A percentile compares a stretch with the other conserved stretches of the same genome.
phyloP scores from a whole-genome alignment of 35 echinoderm and acorn worm species.

The Patiria miniata region DNA sequence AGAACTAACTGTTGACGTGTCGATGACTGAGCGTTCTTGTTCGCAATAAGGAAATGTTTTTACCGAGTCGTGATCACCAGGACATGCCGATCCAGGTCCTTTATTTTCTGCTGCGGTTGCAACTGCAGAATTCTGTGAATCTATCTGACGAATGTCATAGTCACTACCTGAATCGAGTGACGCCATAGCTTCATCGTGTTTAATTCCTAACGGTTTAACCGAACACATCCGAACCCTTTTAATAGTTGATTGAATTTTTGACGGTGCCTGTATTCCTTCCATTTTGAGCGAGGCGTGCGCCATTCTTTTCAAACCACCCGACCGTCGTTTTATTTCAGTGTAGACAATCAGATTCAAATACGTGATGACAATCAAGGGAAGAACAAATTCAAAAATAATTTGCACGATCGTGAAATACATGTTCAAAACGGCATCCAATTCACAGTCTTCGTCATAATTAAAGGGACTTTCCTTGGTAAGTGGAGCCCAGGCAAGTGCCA shows the following conservation, averaged over 20 bases:
- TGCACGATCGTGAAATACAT: constrained; percentile 17
- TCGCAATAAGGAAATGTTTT: no score
- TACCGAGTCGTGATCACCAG: no score
- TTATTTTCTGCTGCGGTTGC: neutral
- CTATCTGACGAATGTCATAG: neutral
- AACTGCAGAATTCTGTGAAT: neutral
- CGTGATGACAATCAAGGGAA: constrained; percentile 36
- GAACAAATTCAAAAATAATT: constrained; percentile 45
- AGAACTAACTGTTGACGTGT: neutral
- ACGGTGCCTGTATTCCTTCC: no score
- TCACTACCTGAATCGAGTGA: no score
- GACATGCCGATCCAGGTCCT: no score
- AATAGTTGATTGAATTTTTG: no score
- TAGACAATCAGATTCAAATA: constrained; percentile 46
- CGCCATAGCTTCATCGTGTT: no score
- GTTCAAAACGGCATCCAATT: constrained; percentile 50
- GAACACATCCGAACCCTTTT: no score
- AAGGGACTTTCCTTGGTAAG: constrained; percentile 4
- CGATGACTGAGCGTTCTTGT: neutral
- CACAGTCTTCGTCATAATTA: constrained; percentile 50
- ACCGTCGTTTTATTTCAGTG: constrained; percentile 9
- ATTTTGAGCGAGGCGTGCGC: no score
- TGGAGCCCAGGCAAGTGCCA: constrained; percentile 17
- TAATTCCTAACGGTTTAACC: no score
- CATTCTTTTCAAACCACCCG: neutral